phyloP scores from a whole-genome alignment of 2,113 vertebrate genomes.

The Austrofundulus limnaeus region DNA sequence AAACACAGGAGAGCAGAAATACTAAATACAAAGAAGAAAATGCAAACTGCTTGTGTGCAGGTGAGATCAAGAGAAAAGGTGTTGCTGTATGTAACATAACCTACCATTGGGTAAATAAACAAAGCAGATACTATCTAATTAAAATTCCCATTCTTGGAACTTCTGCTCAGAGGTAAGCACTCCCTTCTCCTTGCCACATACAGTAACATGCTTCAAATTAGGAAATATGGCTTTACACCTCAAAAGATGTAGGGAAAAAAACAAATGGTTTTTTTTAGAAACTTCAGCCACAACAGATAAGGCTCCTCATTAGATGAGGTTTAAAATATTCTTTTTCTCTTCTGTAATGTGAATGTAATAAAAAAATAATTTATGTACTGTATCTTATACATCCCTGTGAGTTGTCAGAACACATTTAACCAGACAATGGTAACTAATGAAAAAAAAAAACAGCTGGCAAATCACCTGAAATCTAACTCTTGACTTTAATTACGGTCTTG shows the following conservation, averaged over 20 bases:
- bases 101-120: slow-evolving; percentile 15
- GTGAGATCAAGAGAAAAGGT: slow-evolving; percentile 26
- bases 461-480: too few relatives aligned
- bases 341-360: too few relatives aligned
- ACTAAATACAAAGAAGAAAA: slow-evolving; percentile 15
- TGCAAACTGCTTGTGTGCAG: slow-evolving; percentile 38
- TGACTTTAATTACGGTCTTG: too few relatives aligned
- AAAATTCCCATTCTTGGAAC: slow-evolving; percentile 10
- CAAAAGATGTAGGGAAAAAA: slow-evolving; percentile 7
- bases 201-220: slow-evolving; percentile 42
- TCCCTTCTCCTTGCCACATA: slow-evolving; percentile 25
- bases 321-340: background rate
- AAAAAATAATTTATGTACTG: too few relatives aligned
- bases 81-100: slow-evolving; percentile 13
- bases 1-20: slow-evolving; percentile 19
- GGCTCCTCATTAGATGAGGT: slow-evolving; percentile 23
- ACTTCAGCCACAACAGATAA: slow-evolving; percentile 26
- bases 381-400: too few relatives aligned
- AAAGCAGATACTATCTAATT: slow-evolving; percentile 15
- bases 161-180: slow-evolving; percentile 11
- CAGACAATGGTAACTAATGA: too few relatives aligned
- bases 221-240: slow-evolving; percentile 24
- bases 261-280: slow-evolving; percentile 19
- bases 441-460: too few relatives aligned
- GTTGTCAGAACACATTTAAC: too few relatives aligned